A percentile compares a stretch with the other conserved stretches of the same genome.
phyloP scores from a whole-genome alignment of 30 jellyfish, hydroid and myxozoan genomes.

The Catostylus mosaicus region DNA sequence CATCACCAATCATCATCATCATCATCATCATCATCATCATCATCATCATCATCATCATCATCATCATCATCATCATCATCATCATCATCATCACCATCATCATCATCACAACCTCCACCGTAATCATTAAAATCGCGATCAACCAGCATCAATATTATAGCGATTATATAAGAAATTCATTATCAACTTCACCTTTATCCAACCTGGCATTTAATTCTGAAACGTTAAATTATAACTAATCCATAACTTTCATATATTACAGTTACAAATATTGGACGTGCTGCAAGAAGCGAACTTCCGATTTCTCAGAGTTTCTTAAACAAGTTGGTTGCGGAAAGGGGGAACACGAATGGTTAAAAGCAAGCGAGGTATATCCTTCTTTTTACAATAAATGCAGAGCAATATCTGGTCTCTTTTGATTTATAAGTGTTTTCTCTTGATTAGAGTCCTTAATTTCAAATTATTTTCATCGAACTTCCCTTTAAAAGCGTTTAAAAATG shows the following conservation, averaged over 20 bases:
- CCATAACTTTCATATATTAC: not conserved
- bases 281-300: constrained; percentile 91
- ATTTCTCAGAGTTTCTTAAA: constrained; percentile 85
- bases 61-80: no score
- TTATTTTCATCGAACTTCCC: no score
- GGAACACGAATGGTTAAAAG: constrained; percentile 86
- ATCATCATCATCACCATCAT: no score
- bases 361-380: constrained; percentile 83
- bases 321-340: constrained; percentile 94
- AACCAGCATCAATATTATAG: no score
- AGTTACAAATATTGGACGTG: constrained; percentile 97
- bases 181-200: no score
- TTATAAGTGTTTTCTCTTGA: not conserved
- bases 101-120: not conserved
- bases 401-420: not conserved
- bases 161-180: no score
- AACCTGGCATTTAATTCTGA: no score
- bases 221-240: no score
- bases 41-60: not conserved
- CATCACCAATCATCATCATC: not conserved
- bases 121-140: not conserved
- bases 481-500: no score
- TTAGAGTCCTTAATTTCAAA: no score
- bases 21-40: not conserved
- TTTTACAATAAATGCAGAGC: not conserved